phyloP scores from a whole-genome alignment of 1,140 invertebrate genomes.

The Hyles euphorbiae region DNA sequence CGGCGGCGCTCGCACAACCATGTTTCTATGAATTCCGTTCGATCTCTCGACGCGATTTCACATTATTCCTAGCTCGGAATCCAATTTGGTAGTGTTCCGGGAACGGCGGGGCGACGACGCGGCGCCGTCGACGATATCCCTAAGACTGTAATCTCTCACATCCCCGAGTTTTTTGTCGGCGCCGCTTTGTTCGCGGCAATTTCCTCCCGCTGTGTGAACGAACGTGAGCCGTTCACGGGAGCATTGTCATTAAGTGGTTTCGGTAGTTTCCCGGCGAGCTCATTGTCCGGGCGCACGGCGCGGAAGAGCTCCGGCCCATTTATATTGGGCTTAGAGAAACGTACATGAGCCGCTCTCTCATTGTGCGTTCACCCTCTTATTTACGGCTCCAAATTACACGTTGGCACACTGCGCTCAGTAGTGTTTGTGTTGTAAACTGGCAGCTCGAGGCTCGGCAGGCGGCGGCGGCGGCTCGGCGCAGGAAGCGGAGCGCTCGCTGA shows the following conservation, averaged over 20 bases:
- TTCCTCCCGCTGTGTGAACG: constrained; percentile 13
- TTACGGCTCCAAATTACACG: too few relatives aligned
- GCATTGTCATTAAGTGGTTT: constrained; percentile 19
- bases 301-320: constrained; percentile 1
- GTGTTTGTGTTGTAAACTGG: not conserved
- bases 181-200: constrained; percentile 16
- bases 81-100: constrained; percentile 2
- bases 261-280: constrained; percentile 6
- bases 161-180: constrained; percentile 13
- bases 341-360: too few relatives aligned
- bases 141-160: constrained; percentile 13
- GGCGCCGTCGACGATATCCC: not conserved
- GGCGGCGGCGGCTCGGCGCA: too few relatives aligned
- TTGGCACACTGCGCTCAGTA: too few relatives aligned
- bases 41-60: too few relatives aligned
- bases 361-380: too few relatives aligned
- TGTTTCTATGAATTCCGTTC: too few relatives aligned
- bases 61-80: not conserved
- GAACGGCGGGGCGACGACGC: not conserved
- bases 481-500: too few relatives aligned
- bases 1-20: too few relatives aligned
- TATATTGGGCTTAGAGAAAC: not conserved
- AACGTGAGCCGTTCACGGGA: constrained; percentile 9
- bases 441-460: not conserved
- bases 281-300: not conserved